These are phyloP conservation scores for Fulmarus glacialis DNA, from an alignment of 2,113 vertebrate species.

Conservation along the genomic window DNA sequence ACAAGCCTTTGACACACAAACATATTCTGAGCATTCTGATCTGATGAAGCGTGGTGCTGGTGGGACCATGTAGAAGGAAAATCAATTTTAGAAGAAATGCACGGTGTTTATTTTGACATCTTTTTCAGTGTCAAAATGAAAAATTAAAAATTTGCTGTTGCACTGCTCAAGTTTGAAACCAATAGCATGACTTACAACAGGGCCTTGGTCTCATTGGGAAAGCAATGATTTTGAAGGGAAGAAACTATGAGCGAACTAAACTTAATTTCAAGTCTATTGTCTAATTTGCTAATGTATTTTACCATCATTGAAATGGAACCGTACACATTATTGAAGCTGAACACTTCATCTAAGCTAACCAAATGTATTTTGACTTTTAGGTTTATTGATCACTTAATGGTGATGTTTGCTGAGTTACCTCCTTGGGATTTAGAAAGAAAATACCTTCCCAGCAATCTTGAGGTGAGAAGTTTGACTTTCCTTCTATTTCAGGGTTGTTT, in stretches of 20 bases:
- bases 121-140: background rate
- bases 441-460: slow-evolving; percentile 82
- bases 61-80: background rate
- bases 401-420: slow-evolving; percentile 93
- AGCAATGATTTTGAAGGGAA: background rate
- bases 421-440: slow-evolving; percentile 92
- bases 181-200: background rate
- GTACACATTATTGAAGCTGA: background rate
- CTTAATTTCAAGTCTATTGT: background rate
- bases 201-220: background rate
- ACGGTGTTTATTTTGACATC: background rate
- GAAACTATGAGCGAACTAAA: background rate
- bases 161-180: background rate
- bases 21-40: background rate
- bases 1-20: background rate
- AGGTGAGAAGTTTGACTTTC: slow-evolving; percentile 78
- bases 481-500: background rate
- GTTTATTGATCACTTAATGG: slow-evolving; percentile 88
- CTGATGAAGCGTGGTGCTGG: background rate
- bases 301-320: background rate
- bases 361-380: slow-evolving; percentile 69
- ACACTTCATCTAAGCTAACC: background rate
- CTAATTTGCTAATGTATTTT: background rate
- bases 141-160: background rate
- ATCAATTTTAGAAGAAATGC: background rate